A percentile compares a stretch with the other conserved stretches of the same genome.
Evolutionary conservation across 2,113 vertebrate species (phyloP).

Genomic region (Mobula birostris): DNA sequence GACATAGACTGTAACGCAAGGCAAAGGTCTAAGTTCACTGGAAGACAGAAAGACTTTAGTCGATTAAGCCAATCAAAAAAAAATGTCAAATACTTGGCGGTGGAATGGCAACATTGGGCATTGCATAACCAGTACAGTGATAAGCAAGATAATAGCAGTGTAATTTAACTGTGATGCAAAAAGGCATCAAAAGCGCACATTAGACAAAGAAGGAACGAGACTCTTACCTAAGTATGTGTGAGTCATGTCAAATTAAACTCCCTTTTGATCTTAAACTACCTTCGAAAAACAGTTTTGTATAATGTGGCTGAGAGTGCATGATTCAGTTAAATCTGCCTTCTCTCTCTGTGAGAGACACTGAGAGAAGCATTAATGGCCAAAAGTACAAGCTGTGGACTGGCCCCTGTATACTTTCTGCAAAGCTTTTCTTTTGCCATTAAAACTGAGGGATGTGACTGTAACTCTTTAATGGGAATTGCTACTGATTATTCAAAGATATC

Average conservation of each 20-base stretch:
- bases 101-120: background rate
- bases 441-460: background rate
- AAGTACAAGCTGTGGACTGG: background rate
- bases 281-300: constrained; percentile 11
- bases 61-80: background rate
- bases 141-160: constrained; percentile 27
- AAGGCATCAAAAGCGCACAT: constrained; percentile 15
- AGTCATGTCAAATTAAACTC: constrained; percentile 33
- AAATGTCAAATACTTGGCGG: background rate
- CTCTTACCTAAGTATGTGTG: constrained; percentile 15
- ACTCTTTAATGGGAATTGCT: background rate
- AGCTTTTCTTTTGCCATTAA: background rate
- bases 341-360: background rate
- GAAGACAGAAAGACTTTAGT: background rate
- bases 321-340: background rate
- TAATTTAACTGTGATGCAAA: constrained; percentile 31
- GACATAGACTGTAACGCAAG: background rate
- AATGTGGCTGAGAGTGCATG: background rate
- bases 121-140: background rate
- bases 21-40: background rate
- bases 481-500: background rate
- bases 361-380: background rate
- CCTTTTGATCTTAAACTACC: constrained; percentile 11
- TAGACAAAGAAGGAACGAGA: constrained; percentile 11
- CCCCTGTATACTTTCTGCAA: background rate